These are phyloP conservation scores for Hippocampus barbouri DNA, from an alignment of 2,113 vertebrate genomes.

Conservation along the genomic window DNA sequence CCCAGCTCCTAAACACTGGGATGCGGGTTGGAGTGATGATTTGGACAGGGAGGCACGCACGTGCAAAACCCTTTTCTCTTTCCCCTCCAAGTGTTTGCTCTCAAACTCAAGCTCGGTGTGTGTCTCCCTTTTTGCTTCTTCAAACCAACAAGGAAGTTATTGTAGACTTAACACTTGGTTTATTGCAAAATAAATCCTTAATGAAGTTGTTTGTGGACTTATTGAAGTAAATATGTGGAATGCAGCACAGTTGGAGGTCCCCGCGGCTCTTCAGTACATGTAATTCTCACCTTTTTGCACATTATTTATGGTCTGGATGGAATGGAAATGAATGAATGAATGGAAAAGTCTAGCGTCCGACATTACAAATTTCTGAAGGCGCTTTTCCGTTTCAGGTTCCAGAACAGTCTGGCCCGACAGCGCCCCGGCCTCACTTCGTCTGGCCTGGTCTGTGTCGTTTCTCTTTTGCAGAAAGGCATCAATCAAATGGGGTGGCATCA, in stretches of 20 bases:
- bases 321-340: too few relatives aligned
- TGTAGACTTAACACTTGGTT: slow-evolving; percentile 36
- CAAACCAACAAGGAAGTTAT: slow-evolving; percentile 25
- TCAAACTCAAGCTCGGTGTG: slow-evolving; percentile 39
- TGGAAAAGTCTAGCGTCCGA: too few relatives aligned
- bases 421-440: too few relatives aligned
- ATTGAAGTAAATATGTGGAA: slow-evolving; percentile 15
- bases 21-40: slow-evolving; percentile 59
- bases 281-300: too few relatives aligned
- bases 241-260: slow-evolving; percentile 1
- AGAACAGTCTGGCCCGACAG: too few relatives aligned
- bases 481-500: too few relatives aligned
- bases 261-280: not conserved
- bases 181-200: slow-evolving; percentile 33
- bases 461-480: too few relatives aligned
- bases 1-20: slow-evolving; percentile 46
- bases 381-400: too few relatives aligned
- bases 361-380: too few relatives aligned
- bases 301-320: too few relatives aligned
- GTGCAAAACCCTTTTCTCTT: slow-evolving; percentile 19
- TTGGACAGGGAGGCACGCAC: slow-evolving; percentile 47
- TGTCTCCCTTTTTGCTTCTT: slow-evolving; percentile 9
- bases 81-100: slow-evolving; percentile 9
- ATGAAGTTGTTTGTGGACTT: slow-evolving; percentile 30
- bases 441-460: too few relatives aligned